Evolutionary conservation across 1,140 invertebrate genomes (phyloP).

Genomic region (Heliconius nattereri): DNA sequence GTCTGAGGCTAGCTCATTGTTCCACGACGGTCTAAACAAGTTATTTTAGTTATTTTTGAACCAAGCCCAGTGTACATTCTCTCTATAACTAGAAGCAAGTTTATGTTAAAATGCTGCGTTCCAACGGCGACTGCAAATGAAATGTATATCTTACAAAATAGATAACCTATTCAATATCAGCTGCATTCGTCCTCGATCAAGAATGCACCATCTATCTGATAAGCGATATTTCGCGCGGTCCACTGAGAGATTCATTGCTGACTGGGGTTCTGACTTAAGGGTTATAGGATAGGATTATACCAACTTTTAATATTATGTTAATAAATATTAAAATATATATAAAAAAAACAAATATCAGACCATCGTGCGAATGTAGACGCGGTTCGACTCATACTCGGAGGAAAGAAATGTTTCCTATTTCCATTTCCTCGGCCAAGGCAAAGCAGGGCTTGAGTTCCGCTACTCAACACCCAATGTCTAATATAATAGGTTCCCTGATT

Average conservation of each 20-base stretch:
- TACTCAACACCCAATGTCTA: too few species aligned
- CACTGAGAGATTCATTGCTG: slow-evolving; percentile 61
- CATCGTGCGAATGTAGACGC: too few species aligned
- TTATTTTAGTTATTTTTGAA: slow-evolving; percentile 9
- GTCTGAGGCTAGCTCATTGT: too few species aligned
- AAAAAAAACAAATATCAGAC: too few species aligned
- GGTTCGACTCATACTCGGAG: too few species aligned
- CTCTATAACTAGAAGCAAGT: slow-evolving; percentile 1
- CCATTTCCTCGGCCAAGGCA: too few species aligned
- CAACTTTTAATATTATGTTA: background rate
- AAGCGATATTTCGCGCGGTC: slow-evolving; percentile 53
- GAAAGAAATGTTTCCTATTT: too few species aligned
- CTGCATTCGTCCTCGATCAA: slow-evolving; percentile 49
- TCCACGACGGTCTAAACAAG: background rate
- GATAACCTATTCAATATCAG: slow-evolving; percentile 44
- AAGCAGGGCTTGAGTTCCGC: too few species aligned
- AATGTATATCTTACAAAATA: slow-evolving; percentile 34
- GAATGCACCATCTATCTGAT: slow-evolving; percentile 67
- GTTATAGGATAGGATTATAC: slow-evolving; percentile 22
- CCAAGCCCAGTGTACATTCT: background rate
- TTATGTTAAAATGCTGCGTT: slow-evolving; percentile 4
- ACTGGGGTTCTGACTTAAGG: slow-evolving; percentile 45
- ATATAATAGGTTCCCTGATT: too few species aligned
- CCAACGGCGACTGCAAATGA: slow-evolving; percentile 15
- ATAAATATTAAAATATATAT: too few species aligned